Conservation (phyloP, 1,140 invertebrate species). For the Drosophila watanabei region DNA sequence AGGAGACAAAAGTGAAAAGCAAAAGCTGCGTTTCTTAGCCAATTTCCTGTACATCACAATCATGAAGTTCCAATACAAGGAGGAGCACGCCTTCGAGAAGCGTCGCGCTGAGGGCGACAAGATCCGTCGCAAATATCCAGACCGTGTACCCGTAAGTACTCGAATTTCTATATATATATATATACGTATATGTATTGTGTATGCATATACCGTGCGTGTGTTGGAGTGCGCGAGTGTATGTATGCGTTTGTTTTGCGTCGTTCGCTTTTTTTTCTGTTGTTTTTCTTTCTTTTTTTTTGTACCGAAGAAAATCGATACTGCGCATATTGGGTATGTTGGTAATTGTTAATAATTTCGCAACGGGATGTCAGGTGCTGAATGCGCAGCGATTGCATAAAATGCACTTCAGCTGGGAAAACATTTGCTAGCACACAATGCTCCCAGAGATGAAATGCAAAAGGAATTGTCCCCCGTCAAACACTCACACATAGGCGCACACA, state of each 20-base stretch:
- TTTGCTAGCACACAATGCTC: conserved; percentile 22
- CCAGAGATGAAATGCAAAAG: conserved; percentile 48
- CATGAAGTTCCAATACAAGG: conserved; percentile 99
- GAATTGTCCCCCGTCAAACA: conserved; percentile 30
- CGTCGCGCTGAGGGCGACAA: conserved; percentile 95
- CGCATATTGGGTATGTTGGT: conserved; percentile 57
- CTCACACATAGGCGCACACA: conserved; percentile 16
- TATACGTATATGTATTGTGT: conserved; percentile 9
- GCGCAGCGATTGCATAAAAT: conserved; percentile 32
- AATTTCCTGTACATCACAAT: conserved; percentile 70
- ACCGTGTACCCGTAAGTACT: conserved; percentile 97
- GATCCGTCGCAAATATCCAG: conserved; percentile 93
- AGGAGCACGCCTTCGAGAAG: conserved; percentile 99
- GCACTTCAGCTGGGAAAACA: conserved; percentile 26
- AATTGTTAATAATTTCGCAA: conserved; percentile 56
- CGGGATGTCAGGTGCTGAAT: conserved; percentile 3
- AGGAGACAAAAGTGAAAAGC: conserved; percentile 41
- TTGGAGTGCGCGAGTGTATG: conserved; percentile 43
- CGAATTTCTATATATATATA: conserved; percentile 19
- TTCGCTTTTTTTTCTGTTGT: conserved; percentile 56
- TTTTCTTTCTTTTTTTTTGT: conserved; percentile 57
- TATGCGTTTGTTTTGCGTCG: conserved; percentile 80
- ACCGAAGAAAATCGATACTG: conserved; percentile 75
- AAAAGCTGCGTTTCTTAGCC: conserved; percentile 85
- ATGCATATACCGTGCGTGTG: conserved; percentile 21